A percentile compares a stretch with the other conserved stretches of the same genome.
phyloP scores from a whole-genome alignment of 1,140 invertebrate species.

The Alviniconcha marisindica region DNA sequence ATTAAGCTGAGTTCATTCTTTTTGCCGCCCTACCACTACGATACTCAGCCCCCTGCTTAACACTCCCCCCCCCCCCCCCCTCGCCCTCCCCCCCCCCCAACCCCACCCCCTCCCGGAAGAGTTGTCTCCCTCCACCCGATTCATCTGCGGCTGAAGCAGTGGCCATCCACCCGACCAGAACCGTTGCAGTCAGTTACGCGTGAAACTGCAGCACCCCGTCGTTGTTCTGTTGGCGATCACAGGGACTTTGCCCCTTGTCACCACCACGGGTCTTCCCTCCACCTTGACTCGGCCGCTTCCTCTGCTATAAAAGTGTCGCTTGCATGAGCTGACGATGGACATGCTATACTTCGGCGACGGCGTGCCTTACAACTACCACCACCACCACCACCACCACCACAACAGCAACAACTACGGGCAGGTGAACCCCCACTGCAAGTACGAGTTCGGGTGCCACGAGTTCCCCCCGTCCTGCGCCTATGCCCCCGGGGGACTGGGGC shows the following conservation, averaged over 20 bases:
- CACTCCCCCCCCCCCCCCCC: no score
- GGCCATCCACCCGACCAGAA: constrained; percentile 11
- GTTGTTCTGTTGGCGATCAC: background rate
- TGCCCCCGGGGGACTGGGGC: constrained; percentile 20
- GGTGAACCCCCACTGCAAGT: constrained; percentile 43
- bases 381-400: no score
- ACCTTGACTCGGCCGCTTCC: background rate
- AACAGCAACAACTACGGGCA: constrained; percentile 35
- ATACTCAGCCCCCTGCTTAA: no score
- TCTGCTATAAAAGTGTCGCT: constrained; percentile 28
- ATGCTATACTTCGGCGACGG: constrained; percentile 50
- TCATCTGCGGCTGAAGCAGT: background rate
- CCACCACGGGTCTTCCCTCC: background rate
- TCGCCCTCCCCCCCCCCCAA: no score
- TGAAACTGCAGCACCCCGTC: constrained; percentile 12
- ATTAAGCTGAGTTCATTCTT: no score
- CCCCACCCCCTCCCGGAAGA: no score
- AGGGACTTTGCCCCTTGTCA: background rate
- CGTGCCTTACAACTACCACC: constrained; percentile 40
- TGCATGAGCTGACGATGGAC: constrained; percentile 37
- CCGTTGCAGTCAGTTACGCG: constrained; percentile 3
- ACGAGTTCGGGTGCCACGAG: constrained; percentile 38
- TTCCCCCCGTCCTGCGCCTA: constrained; percentile 46
- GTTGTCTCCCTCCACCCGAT: no score
- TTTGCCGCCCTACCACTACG: no score